These are phyloP conservation scores for Cheirogaleus major DNA, from an alignment of 2,797 vertebrate species.

Conservation along the genomic window DNA sequence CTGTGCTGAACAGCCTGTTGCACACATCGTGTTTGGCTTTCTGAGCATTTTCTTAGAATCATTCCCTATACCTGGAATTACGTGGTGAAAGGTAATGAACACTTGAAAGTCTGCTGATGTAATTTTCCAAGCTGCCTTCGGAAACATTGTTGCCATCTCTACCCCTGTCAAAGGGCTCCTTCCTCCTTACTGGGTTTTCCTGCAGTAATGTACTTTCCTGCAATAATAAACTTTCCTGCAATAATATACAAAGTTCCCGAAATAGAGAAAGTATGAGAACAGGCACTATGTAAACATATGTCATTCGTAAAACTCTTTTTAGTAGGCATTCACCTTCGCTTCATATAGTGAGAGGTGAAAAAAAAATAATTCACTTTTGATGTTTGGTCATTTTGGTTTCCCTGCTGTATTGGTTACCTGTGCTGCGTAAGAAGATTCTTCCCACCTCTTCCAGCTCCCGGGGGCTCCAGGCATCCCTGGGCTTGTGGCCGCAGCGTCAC, in stretches of 20 bases:
- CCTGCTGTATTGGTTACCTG: background rate
- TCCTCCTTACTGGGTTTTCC: background rate
- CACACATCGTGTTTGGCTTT: background rate
- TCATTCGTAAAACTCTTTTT: too few relatives aligned
- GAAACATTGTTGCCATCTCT: background rate
- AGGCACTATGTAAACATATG: background rate
- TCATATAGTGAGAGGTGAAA: background rate
- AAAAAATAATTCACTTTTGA: background rate
- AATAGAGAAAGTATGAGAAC: background rate
- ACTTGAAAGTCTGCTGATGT: background rate
- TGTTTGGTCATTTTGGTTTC: background rate
- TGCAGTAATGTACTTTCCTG: background rate
- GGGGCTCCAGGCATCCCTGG: too few relatives aligned
- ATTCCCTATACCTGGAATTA: background rate
- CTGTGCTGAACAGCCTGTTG: background rate
- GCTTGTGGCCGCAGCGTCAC: too few relatives aligned
- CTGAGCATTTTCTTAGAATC: background rate
- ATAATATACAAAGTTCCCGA: background rate
- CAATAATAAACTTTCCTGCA: background rate
- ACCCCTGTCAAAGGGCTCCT: background rate
- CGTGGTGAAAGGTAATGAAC: background rate
- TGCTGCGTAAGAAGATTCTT: too few relatives aligned
- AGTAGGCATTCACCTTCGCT: too few relatives aligned
- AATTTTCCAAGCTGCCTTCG: background rate
- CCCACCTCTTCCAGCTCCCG: too few relatives aligned